These are phyloP conservation scores for Andricus curvator DNA, from an alignment of 2,888 invertebrate genomes.

Conservation along the genomic window DNA sequence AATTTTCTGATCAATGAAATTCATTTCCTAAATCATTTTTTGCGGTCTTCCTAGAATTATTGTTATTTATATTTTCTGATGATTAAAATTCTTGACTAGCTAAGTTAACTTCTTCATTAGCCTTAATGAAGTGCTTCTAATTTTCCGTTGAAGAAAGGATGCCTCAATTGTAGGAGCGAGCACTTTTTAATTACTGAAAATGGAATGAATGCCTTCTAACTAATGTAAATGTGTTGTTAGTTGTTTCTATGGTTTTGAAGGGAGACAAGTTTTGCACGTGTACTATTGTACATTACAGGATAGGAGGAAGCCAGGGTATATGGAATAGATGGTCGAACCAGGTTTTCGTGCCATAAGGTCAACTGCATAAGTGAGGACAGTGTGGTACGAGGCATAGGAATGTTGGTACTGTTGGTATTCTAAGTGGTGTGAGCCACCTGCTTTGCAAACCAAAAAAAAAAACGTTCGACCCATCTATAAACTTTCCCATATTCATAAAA, in stretches of 20 bases:
- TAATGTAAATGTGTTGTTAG: not conserved
- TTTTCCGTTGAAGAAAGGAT: too few species aligned
- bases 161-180: too few species aligned
- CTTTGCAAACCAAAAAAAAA: conserved; percentile 38
- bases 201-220: too few species aligned
- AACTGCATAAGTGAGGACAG: conserved; percentile 69
- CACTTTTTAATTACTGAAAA: too few species aligned
- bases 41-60: too few species aligned
- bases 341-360: conserved; percentile 75
- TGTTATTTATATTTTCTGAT: too few species aligned
- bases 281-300: not conserved
- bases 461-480: not conserved
- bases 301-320: conserved; percentile 44
- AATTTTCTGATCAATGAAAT: too few species aligned
- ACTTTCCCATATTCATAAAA: not conserved
- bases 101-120: too few species aligned
- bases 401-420: conserved; percentile 8
- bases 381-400: conserved; percentile 52
- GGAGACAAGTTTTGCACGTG: not conserved
- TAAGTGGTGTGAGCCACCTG: conserved; percentile 42
- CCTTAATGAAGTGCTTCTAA: too few species aligned
- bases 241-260: not conserved
- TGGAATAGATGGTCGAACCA: conserved; percentile 57
- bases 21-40: too few species aligned
- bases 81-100: too few species aligned